phyloP scores from a whole-genome alignment of 2,797 vertebrate species.

The Lateolabrax maculatus region DNA sequence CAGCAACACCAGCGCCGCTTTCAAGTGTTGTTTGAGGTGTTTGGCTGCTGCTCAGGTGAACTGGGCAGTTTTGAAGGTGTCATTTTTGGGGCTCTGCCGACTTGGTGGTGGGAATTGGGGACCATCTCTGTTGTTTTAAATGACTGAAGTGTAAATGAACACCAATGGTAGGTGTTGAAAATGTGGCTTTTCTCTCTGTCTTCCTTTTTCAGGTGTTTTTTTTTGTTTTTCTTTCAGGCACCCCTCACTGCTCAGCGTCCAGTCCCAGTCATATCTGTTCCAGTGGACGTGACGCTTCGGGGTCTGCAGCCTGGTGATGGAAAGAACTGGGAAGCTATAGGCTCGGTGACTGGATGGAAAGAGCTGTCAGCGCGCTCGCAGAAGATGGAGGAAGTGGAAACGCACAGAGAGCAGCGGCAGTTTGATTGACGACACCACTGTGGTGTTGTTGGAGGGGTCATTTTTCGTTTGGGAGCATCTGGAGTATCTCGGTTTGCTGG shows the following conservation, averaged over 20 bases:
- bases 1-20: neutral
- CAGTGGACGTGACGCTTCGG: constrained; percentile 40
- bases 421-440: constrained; percentile 45
- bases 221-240: no score
- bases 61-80: neutral
- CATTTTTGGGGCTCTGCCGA: constrained; percentile 1
- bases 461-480: constrained; percentile 41
- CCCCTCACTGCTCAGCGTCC: constrained; percentile 1
- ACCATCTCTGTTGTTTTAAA: neutral
- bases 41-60: neutral
- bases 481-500: constrained; percentile 25
- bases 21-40: constrained; percentile 8
- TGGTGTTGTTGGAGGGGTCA: constrained; percentile 20
- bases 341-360: constrained; percentile 55
- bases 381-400: constrained; percentile 76
- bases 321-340: constrained; percentile 66
- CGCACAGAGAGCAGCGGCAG: constrained; percentile 20
- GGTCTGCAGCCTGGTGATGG: constrained; percentile 61
- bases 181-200: neutral
- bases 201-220: constrained; percentile 22
- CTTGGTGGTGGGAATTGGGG: neutral
- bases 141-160: neutral
- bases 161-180: neutral
- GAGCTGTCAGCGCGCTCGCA: constrained; percentile 36
- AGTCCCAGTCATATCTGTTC: constrained; percentile 27